These are phyloP conservation scores for Toxotes jaculatrix DNA, from an alignment of 2,113 vertebrate genomes.

Conservation along the genomic window DNA sequence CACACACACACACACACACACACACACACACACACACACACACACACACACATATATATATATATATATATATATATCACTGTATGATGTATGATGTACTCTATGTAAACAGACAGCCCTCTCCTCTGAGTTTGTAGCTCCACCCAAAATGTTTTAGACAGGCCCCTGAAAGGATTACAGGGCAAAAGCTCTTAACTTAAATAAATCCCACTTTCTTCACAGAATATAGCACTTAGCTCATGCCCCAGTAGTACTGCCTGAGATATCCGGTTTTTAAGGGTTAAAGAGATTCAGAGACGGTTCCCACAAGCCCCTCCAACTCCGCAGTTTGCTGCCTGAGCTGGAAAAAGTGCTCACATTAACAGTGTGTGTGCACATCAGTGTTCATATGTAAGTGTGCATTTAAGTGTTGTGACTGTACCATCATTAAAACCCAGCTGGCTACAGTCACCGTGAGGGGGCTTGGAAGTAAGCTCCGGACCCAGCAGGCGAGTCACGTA, in stretches of 20 bases:
- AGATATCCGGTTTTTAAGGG: slow-evolving; percentile 28
- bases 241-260: slow-evolving; percentile 24
- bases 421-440: slow-evolving; percentile 59
- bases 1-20: no score
- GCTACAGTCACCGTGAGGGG: slow-evolving; percentile 30
- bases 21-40: no score
- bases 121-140: slow-evolving; percentile 2
- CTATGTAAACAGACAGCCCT: not conserved
- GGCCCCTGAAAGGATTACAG: slow-evolving; percentile 45
- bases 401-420: slow-evolving; percentile 36
- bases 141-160: slow-evolving; percentile 34
- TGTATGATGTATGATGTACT: not conserved
- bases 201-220: slow-evolving; percentile 57
- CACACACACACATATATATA: no score
- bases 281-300: slow-evolving; percentile 37
- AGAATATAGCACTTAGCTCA: slow-evolving; percentile 21
- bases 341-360: slow-evolving; percentile 29
- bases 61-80: not conserved
- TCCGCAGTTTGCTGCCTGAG: slow-evolving; percentile 32
- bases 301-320: slow-evolving; percentile 11
- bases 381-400: not conserved
- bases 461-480: slow-evolving; percentile 49
- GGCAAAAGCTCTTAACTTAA: slow-evolving; percentile 47
- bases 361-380: not conserved
- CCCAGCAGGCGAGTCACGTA: slow-evolving; percentile 49